Percentiles rank a stretch among this genome's conserved stretches.
phyloP scores from a whole-genome alignment of 2,113 vertebrate species.

The Cichladusa arquata region DNA sequence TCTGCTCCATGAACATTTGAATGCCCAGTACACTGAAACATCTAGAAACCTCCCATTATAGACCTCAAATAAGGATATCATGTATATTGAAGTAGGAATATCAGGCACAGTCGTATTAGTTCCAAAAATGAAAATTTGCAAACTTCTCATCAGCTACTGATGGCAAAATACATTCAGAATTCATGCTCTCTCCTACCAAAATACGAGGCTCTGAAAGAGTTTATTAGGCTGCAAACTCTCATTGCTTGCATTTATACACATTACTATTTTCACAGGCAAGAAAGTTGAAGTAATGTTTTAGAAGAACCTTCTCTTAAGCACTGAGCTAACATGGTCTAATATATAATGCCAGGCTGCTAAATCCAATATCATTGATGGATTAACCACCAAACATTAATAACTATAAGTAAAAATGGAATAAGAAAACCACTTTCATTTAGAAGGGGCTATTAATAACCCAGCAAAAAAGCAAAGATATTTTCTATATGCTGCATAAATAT shows the following conservation, averaged over 20 bases:
- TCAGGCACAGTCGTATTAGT: neutral
- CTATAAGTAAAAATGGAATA: neutral
- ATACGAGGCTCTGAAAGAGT: neutral
- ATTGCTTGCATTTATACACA: neutral
- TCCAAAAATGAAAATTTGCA: neutral
- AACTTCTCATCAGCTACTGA: neutral
- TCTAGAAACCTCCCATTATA: neutral
- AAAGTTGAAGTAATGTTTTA: neutral
- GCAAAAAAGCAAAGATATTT: neutral
- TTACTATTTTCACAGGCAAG: neutral
- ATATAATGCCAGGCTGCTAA: neutral
- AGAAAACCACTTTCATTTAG: neutral
- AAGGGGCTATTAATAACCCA: constrained; percentile 2
- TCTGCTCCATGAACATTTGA: neutral
- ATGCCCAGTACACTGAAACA: neutral
- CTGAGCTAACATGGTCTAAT: neutral
- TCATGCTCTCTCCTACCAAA: neutral
- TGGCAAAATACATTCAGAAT: neutral
- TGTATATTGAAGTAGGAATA: neutral
- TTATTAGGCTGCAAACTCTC: neutral
- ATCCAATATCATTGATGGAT: neutral
- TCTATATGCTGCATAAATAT: neutral
- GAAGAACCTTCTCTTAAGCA: neutral
- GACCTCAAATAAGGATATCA: neutral
- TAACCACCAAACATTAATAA: neutral